Evolutionary conservation across 2,888 invertebrate genomes (phyloP), one percentile per base, ranked within the genome.

Genomic region (Disparrhopalites patrizii): DNA sequence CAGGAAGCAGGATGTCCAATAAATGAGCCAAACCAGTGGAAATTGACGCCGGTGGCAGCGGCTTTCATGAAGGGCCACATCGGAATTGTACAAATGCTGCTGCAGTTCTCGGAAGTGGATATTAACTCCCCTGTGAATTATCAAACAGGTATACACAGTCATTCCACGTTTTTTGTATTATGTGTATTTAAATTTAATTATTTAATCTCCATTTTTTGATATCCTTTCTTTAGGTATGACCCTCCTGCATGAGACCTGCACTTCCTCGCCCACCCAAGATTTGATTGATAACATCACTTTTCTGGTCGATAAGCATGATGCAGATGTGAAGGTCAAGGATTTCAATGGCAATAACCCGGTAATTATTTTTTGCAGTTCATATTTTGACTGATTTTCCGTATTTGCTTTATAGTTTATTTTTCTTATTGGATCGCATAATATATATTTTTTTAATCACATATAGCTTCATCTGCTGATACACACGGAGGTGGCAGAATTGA

Each of bases 11-110:
- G 77, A 10, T 81, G 80, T 31, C 76, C 77, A 27, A 76, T 79
- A 3, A 78, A 77, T 71, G 75, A 74, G n/a, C 69, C 77, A 15
- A 82, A 81, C 74, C 78, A 78, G 60, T 81, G 81, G 81, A 81
- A 81, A 78, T 79, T 82, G 31, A 81, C 81, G 1, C 82, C 83
- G 5, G 72, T 82, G 43, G 80, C 79, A 58, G 79, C 82, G 64
- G 82, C 83, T 5, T 83, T 82, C 76, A 73, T 78, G 75, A 79
- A 78, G 68, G 78, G 78, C 2, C 81, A 82, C 70, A 77, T 79
- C 66, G 82, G 82, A 20, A 68, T 82, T 65, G 81, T 80, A 8
- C 80, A 81, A 66, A 77, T 77, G 31, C 75, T 82, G 3, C 74
- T 82, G 36, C 77, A 77, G 38, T 77, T 79, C 62, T 78, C 80